Evolutionary conservation across 2,113 vertebrate species (phyloP), one percentile per base, ranked within the genome.

Genomic region (Lamprotornis superbus): DNA sequence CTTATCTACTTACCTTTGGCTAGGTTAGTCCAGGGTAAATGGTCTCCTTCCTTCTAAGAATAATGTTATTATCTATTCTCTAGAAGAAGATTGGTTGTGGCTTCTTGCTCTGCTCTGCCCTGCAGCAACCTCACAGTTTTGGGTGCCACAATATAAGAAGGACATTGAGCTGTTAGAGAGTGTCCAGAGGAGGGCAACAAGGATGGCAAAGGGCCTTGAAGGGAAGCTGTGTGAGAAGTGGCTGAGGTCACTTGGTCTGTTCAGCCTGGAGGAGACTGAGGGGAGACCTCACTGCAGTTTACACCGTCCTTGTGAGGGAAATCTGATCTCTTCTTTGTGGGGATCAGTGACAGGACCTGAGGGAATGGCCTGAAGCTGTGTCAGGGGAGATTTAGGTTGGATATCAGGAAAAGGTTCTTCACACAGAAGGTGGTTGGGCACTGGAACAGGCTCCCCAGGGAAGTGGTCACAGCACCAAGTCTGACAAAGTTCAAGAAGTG

Each of bases 371-470:
- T 59, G 53, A 31, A 44, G 35, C 0, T 59, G 10, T 31, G 13
- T 17, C 5, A 40, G 44, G 35, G 16, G 5, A 1, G 1, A 4
- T 27, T 59, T 50, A 44, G 31, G 25, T 1, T 59, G 0, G 37
- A 2, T 42, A 42, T 59, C 0, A 59, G 31, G 25, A 59, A 42
- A 31, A 42, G 4, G 13, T 27, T 76, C 2, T 44, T 59, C 25
- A 5, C 11, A 14, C 6, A 22, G 0, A 67, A 21, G 35, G 4
- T 42, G 52, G 0, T 0, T 5, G 5, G 15, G 44, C 35, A 14
- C 25, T 68, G 37, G 52, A 35, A 50, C 30, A 50, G 11, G 12
- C 3, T 67, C 35, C 31, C 25, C 20, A 25, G 20, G 16, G 20
- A 25, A 57, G 16, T 5, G 25, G 21, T 35, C 37, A 31, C 44